These are phyloP conservation scores for Brachionus rubens DNA, from an alignment of 1,140 invertebrate genomes.

Conservation along the genomic window DNA sequence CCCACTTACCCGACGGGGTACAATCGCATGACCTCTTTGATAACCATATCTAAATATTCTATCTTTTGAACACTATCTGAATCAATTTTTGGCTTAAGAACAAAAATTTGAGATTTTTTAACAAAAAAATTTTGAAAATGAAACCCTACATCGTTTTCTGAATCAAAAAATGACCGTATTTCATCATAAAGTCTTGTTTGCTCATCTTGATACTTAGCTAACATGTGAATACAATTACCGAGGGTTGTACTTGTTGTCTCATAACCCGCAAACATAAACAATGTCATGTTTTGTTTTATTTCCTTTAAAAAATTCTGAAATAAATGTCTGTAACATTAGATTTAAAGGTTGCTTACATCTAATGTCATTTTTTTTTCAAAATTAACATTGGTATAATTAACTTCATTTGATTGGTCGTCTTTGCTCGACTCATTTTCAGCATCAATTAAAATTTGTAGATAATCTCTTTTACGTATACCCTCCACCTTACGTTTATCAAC, in stretches of 20 bases:
- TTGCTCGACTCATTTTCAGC: background rate
- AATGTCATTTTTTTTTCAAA: slow-evolving; percentile 18
- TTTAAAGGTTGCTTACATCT: background rate
- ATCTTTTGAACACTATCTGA: background rate
- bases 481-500: background rate
- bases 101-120: background rate
- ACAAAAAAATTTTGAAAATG: background rate
- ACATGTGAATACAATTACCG: slow-evolving; percentile 59
- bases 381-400: background rate
- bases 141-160: background rate
- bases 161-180: slow-evolving; percentile 48
- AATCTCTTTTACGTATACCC: background rate
- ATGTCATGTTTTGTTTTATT: slow-evolving; percentile 51
- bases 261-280: slow-evolving; percentile 58
- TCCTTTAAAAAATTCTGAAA: slow-evolving; percentile 49
- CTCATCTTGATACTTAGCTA: slow-evolving; percentile 60
- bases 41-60: slow-evolving; percentile 9
- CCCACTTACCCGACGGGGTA: background rate
- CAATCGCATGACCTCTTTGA: slow-evolving; percentile 22
- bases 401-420: slow-evolving; percentile 37
- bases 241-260: slow-evolving; percentile 62
- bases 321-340: background rate
- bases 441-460: slow-evolving; percentile 31
- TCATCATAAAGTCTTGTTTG: slow-evolving; percentile 61
- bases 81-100: background rate